A percentile compares a stretch with the other conserved stretches of the same genome.
These are phyloP conservation scores for Sorex araneus DNA, from an alignment of 2,113 vertebrate genomes.

Conservation along the genomic window DNA sequence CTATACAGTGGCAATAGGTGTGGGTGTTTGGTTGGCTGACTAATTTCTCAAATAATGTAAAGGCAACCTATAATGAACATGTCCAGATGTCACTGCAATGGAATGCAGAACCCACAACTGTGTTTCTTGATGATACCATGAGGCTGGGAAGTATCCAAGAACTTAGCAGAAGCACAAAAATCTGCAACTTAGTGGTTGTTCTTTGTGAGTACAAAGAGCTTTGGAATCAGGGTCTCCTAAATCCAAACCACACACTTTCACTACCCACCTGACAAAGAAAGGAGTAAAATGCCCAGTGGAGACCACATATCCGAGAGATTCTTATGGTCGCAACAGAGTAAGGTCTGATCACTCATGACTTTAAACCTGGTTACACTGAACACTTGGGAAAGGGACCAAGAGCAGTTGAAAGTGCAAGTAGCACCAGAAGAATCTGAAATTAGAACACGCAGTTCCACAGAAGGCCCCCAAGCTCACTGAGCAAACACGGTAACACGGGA, in stretches of 20 bases:
- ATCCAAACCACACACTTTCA: not conserved
- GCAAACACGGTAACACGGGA: too few species aligned
- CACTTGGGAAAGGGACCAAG: not conserved
- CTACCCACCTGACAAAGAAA: not conserved
- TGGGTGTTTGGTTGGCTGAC: conserved; percentile 64
- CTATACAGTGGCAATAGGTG: conserved; percentile 1
- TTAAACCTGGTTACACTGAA: not conserved
- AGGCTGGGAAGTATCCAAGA: conserved; percentile 21
- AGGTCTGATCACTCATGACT: not conserved
- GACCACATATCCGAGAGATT: not conserved
- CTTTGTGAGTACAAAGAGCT: not conserved
- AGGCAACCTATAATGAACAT: not conserved
- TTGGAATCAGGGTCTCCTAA: not conserved
- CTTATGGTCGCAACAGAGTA: not conserved
- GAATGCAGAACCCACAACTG: not conserved
- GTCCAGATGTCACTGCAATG: not conserved
- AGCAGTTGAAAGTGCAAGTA: too few species aligned
- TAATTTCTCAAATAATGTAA: conserved; percentile 53
- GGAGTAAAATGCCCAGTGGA: not conserved
- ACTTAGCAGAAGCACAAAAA: not conserved
- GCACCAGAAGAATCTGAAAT: too few species aligned
- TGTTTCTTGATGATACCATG: not conserved
- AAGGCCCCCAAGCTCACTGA: too few species aligned
- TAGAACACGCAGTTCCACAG: too few species aligned
- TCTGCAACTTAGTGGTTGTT: not conserved